A percentile compares a stretch with the other conserved stretches of the same genome.
phyloP scores from a whole-genome alignment of 2,113 vertebrate species.

The Centrocercus urophasianus region DNA sequence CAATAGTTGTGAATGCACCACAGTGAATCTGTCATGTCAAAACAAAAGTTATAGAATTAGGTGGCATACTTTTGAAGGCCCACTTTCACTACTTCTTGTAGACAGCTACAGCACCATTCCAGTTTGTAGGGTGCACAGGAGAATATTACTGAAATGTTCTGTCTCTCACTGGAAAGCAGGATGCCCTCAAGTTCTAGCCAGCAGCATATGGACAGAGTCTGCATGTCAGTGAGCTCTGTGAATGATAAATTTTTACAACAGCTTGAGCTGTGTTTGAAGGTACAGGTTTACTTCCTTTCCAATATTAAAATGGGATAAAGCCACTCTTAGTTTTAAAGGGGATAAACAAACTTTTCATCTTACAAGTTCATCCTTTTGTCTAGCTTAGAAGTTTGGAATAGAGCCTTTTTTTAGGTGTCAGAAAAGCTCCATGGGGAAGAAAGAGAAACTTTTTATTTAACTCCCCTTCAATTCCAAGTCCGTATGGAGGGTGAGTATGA shows the following conservation, averaged over 20 bases:
- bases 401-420: not conserved
- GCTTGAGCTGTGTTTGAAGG: not conserved
- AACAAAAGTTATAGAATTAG: not conserved
- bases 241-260: not conserved
- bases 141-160: not conserved
- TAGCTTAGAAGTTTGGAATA: not conserved
- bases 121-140: not conserved
- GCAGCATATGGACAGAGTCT: not conserved
- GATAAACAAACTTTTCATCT: not conserved
- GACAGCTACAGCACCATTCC: fast-evolving
- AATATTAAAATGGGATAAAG: not conserved
- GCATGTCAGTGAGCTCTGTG: not conserved
- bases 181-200: not conserved
- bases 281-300: not conserved
- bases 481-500: fast-evolving
- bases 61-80: not conserved
- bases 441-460: not conserved
- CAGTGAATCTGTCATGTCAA: not conserved
- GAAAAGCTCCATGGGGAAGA: not conserved
- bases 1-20: not conserved
- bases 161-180: not conserved
- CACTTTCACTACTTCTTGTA: not conserved
- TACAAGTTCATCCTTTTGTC: not conserved
- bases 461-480: not conserved
- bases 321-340: not conserved